phyloP scores from a whole-genome alignment of 2,113 vertebrate species.

The Collichthys lucidus region DNA sequence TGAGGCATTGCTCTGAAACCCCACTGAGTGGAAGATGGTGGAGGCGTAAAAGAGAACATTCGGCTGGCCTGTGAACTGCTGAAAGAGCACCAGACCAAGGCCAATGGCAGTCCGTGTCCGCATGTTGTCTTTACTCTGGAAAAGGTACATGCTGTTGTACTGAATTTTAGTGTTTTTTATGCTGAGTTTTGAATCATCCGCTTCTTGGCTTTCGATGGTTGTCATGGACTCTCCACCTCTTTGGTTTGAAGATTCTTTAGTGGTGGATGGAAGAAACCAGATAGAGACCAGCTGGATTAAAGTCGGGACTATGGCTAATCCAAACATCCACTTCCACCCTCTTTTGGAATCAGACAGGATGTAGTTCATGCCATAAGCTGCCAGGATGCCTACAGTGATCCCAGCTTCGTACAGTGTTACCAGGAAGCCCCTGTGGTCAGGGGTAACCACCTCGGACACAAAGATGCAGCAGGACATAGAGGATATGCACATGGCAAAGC shows the following conservation, averaged over 20 bases:
- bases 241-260: conserved; percentile 19
- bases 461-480: conserved; percentile 98
- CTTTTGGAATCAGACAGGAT: conserved; percentile 69
- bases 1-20: conserved; percentile 87
- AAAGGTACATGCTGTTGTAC: conserved; percentile 85
- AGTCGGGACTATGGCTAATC: conserved; percentile 83
- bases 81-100: conserved; percentile 91
- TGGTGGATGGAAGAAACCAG: conserved; percentile 84
- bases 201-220: conserved; percentile 57
- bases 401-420: conserved; percentile 93
- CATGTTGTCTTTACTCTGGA: conserved; percentile 90
- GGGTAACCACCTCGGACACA: conserved; percentile 90
- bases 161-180: conserved; percentile 46
- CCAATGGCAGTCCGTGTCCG: conserved; percentile 88
- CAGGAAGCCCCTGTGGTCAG: conserved; percentile 87
- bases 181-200: conserved; percentile 19
- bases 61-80: conserved; percentile 95
- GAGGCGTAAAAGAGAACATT: conserved; percentile 94
- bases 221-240: conserved; percentile 75
- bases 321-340: conserved; percentile 95
- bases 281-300: conserved; percentile 86
- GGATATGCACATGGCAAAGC: conserved; percentile 91
- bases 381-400: conserved; percentile 90
- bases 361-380: conserved; percentile 91
- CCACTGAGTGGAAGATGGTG: conserved; percentile 90